Evolutionary conservation across 2,113 vertebrate species (phyloP), one percentile per base, ranked within the genome.

Genomic region (Oryzias melastigma): DNA sequence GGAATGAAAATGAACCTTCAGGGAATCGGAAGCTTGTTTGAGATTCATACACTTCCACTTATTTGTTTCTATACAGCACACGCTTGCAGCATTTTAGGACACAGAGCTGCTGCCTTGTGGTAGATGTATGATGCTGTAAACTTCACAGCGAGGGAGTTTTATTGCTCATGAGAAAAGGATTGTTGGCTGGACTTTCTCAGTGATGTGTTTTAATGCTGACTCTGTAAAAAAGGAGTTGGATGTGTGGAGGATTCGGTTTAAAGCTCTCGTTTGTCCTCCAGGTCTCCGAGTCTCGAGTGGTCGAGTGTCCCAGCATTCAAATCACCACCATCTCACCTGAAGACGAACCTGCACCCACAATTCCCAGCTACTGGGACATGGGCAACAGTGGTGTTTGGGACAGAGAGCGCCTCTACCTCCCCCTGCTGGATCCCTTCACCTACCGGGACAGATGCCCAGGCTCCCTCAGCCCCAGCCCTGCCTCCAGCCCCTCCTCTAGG

Each of bases 231-330:
- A 35, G 12, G 8, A 35, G 35, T 12, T 35, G 35, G 35, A 8
- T 12, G 35, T 35, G 8, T 12, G 10, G 35, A 12, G 12, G 35
- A 12, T 17, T 47, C 18, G 7, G 7, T 47, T 10, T 18, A 18
- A 18, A 18, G 1, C 20, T 65, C 40, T 67, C 10, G 3, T 62
- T 24, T 18, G 20, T 27, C 48, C 29, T 73, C 4, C 68, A 92
- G 73, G 84, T 93, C 1, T 93, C 92, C 27, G 78, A 76, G 82
- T 93, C 93, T 53, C 89, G 93, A 15, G 92, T 97, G 45, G 88
- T 97, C 2, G 94, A 96, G 73, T 97, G 95, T 53, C 95, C 95
- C 2, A 97, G 95, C 81, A 97, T 97, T 77, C 95, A 95, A 83
- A 97, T 97, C 71, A 97, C 95, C 66, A 95, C 95, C 73, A 96